phyloP scores from a whole-genome alignment of 2,888 invertebrate genomes.

The Cephalotes varians region DNA sequence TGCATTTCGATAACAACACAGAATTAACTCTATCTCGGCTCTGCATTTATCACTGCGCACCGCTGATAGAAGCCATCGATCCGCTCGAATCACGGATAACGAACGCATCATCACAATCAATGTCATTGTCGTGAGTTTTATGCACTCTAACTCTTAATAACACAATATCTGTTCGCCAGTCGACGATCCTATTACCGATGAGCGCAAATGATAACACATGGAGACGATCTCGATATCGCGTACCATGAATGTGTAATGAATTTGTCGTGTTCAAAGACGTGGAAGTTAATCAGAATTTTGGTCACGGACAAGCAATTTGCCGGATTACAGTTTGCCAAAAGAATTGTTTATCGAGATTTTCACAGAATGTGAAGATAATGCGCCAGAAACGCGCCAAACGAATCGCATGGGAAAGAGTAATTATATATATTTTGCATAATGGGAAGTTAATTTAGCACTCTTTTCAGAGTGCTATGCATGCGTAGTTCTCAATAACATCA shows the following conservation, averaged over 20 bases:
- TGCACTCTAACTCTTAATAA: constrained; percentile 69
- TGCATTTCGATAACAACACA: constrained; percentile 75
- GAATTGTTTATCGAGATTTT: constrained; percentile 31
- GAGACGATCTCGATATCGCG: constrained; percentile 46
- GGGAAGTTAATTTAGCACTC: constrained; percentile 15
- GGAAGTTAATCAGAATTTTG: constrained; percentile 47
- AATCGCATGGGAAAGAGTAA: background rate
- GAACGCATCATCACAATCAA: constrained; percentile 68
- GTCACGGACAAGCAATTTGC: constrained; percentile 24
- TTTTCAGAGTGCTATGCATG: constrained; percentile 16
- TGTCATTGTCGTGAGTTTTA: constrained; percentile 71
- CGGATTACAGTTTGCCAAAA: background rate
- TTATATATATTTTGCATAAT: background rate
- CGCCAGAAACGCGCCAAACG: background rate
- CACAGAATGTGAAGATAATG: constrained; percentile 18
- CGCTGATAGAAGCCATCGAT: constrained; percentile 69
- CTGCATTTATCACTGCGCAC: constrained; percentile 76
- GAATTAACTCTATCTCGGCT: constrained; percentile 75
- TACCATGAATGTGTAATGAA: constrained; percentile 52
- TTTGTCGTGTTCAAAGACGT: constrained; percentile 43
- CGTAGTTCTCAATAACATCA: constrained; percentile 23
- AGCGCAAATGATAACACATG: constrained; percentile 55
- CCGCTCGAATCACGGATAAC: constrained; percentile 73
- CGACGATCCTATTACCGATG: constrained; percentile 54
- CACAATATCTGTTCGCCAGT: constrained; percentile 61